Base-by-base conservation (phyloP, 2,888 invertebrate species). In the Drosophila buzzatii region DNA sequence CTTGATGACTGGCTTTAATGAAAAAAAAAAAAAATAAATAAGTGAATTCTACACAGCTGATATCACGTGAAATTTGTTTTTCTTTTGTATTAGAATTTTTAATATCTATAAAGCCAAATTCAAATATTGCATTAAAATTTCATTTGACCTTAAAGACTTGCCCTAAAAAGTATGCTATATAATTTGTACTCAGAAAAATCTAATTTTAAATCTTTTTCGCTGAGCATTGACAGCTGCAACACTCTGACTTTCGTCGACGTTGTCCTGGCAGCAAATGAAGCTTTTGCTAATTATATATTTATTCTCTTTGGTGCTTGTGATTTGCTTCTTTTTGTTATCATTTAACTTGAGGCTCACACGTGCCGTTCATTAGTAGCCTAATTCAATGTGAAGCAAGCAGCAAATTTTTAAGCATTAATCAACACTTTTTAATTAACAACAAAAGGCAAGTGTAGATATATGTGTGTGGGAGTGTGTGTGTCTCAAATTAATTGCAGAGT, bases 281-380 rank as follows among this genome's bases (percentile, higher is more conserved):
- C 51, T 58, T 41, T 57, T 35, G 31, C 45, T 41, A 45, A 63
- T 59, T 56, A 49, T 27, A 12, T 18, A 23, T 42, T 49, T 49
- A 10, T n/a, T 16, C 49, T 31, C n/a, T 20, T 42, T 2, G 20
- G 35, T 20, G 16, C 31, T 23, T 37, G 6, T 20, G 33, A 5
- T 10, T 1, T 5, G 20, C 39, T 39, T 6, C 9, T 35, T 47
- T 39, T 41, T 41, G n/a, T 31, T 12, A 9, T 4, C 18, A 49
- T 20, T 60, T 56, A 6, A 41, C 23, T 47, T n/a, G 20, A 14
- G 33, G 18, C 37, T 35, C 64, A 60, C 79, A 88, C 82, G 85
- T 83, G 83, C 44, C 68, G 74, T 81, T 83, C 73, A 62, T 83
- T 83, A 80, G 71, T 47, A 58, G 66, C 63, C 62, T 81, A 70